These are phyloP conservation scores for Cyclargus thomasi DNA, from an alignment of 1,140 invertebrate genomes.

Conservation along the genomic window DNA sequence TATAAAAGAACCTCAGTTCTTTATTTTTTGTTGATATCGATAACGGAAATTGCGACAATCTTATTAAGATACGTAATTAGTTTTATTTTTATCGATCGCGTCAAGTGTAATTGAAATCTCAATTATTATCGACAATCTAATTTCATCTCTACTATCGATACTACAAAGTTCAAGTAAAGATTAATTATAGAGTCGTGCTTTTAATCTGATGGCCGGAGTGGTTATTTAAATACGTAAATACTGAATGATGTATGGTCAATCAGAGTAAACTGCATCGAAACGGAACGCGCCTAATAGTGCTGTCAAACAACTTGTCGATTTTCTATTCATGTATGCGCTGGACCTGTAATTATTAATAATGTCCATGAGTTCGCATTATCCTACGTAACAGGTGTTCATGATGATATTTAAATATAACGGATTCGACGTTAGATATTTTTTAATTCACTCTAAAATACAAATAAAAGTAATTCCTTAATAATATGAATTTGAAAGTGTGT, in stretches of 20 bases:
- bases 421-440: neutral
- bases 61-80: slow-evolving; percentile 1
- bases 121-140: slow-evolving; percentile 23
- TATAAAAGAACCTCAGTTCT: too few relatives aligned
- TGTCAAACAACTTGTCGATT: slow-evolving; percentile 49
- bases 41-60: slow-evolving; percentile 10
- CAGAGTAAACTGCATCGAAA: slow-evolving; percentile 40
- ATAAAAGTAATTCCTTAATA: too few relatives aligned
- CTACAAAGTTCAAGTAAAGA: slow-evolving; percentile 47
- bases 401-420: neutral
- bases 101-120: slow-evolving; percentile 18
- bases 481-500: too few relatives aligned
- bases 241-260: slow-evolving; percentile 52
- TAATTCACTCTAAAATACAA: too few relatives aligned
- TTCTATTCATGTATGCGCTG: slow-evolving; percentile 21
- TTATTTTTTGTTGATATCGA: neutral
- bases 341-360: slow-evolving; percentile 18
- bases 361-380: slow-evolving; percentile 13
- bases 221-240: slow-evolving; percentile 43
- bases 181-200: slow-evolving; percentile 45
- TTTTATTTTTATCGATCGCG: neutral
- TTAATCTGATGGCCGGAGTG: slow-evolving; percentile 53
- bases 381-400: slow-evolving; percentile 14
- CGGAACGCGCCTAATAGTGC: slow-evolving; percentile 45
- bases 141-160: slow-evolving; percentile 30